A percentile compares a stretch with the other conserved stretches of the same genome.
These are phyloP conservation scores for Tenebrio molitor DNA, from an alignment of 1,140 invertebrate genomes.

Conservation along the genomic window DNA sequence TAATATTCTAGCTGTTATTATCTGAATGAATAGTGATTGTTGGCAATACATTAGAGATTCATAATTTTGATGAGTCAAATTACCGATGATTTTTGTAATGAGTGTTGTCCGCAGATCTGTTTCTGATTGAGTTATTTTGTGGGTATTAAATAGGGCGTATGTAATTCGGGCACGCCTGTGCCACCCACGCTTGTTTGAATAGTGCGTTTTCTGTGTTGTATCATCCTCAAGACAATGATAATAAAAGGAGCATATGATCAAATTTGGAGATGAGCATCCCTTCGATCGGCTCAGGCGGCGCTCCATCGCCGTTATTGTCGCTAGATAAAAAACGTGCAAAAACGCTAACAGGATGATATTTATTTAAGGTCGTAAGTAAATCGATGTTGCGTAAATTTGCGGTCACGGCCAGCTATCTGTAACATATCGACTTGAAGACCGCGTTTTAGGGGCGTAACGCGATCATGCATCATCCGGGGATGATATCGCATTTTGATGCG, in stretches of 20 bases:
- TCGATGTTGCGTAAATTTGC: conserved; percentile 1
- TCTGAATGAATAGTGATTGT: no score
- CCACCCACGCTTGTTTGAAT: conserved; percentile 1
- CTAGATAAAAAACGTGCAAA: neutral
- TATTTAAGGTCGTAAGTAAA: no score
- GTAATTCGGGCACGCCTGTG: conserved; percentile 1
- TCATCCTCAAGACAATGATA: neutral
- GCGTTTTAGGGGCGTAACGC: neutral
- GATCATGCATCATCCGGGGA: neutral
- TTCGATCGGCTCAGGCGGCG: no score
- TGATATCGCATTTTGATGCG: neutral
- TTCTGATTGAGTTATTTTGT: neutral
- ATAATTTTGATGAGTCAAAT: no score
- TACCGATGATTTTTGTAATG: no score
- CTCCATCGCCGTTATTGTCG: neutral
- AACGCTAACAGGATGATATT: neutral
- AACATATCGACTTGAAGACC: neutral
- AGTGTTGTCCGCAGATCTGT: no score
- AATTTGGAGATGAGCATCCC: conserved; percentile 3
- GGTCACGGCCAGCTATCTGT: neutral
- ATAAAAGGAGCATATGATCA: conserved; percentile 7
- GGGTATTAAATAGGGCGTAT: neutral
- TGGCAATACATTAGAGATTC: no score
- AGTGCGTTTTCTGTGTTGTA: neutral
- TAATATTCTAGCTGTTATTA: no score